Percentiles rank a stretch among this genome's conserved stretches.
Evolutionary conservation across 1,140 invertebrate genomes (phyloP).

Genomic region (Hylyphantes graminicola): DNA sequence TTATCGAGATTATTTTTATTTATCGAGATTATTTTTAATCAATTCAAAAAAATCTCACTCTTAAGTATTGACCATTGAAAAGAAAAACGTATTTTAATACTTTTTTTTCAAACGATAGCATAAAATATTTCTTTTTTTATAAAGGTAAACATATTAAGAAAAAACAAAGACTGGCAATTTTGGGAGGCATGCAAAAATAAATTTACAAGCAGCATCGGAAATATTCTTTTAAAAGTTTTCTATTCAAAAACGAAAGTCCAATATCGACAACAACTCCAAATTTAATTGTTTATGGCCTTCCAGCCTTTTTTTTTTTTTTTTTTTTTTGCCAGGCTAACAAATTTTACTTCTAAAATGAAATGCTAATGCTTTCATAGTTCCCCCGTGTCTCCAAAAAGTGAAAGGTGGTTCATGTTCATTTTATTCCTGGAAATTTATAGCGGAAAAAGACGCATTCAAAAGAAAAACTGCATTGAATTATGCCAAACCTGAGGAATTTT

Average conservation of each 20-base stretch:
- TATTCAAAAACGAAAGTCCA: background rate
- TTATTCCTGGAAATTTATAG: background rate
- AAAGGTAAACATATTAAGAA: too few relatives aligned
- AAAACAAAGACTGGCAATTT: too few relatives aligned
- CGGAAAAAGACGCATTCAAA: background rate
- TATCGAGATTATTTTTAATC: too few relatives aligned
- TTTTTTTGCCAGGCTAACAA: background rate
- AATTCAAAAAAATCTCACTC: too few relatives aligned
- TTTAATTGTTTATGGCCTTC: background rate
- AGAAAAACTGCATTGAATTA: constrained; percentile 18
- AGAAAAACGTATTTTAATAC: too few relatives aligned
- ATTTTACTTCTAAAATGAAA: constrained; percentile 8
- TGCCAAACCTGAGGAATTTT: constrained; percentile 18
- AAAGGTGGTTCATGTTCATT: background rate
- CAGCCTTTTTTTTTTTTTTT: too few relatives aligned
- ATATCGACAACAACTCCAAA: background rate
- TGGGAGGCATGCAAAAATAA: too few relatives aligned
- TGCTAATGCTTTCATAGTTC: background rate
- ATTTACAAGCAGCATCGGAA: too few relatives aligned
- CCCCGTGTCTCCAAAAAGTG: background rate
- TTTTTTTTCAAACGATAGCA: too few relatives aligned
- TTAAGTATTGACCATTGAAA: too few relatives aligned
- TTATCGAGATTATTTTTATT: too few relatives aligned
- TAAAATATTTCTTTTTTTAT: too few relatives aligned
- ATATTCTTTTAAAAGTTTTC: background rate